Percentiles rank a stretch among this genome's conserved stretches.
phyloP scores from a whole-genome alignment of 2,888 invertebrate species.

The Sicus ferrugineus region DNA sequence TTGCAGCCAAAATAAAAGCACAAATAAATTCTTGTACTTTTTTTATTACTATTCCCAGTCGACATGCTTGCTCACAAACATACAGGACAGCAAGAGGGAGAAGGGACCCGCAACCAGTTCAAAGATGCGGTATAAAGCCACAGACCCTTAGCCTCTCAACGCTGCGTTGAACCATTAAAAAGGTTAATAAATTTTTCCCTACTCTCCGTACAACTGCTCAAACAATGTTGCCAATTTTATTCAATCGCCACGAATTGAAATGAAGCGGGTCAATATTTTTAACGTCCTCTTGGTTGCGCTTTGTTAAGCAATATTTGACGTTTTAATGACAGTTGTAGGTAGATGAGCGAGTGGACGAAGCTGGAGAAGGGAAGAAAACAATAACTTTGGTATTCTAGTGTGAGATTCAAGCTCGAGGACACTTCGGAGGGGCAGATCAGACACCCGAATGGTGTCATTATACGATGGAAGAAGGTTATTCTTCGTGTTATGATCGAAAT shows the following conservation, averaged over 20 bases:
- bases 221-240: constrained; percentile 31
- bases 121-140: too few species aligned
- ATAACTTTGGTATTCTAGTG: too few species aligned
- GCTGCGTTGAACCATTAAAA: constrained; percentile 61
- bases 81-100: neutral
- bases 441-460: neutral
- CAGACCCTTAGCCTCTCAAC: constrained; percentile 53
- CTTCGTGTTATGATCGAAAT: neutral
- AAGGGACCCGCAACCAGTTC: too few species aligned
- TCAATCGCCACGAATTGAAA: constrained; percentile 29
- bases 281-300: constrained; percentile 28
- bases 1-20: constrained; percentile 25
- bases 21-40: constrained; percentile 13
- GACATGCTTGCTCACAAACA: constrained; percentile 24
- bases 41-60: constrained; percentile 31
- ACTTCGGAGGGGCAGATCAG: neutral
- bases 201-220: neutral
- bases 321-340: constrained; percentile 12
- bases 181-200: constrained; percentile 23
- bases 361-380: neutral
- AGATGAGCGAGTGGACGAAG: neutral
- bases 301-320: constrained; percentile 16
- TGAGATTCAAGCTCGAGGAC: too few species aligned
- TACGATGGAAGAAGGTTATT: neutral
- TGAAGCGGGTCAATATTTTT: constrained; percentile 28